phyloP scores from a whole-genome alignment of 2,888 invertebrate species.

The Charanyca ferruginea region DNA sequence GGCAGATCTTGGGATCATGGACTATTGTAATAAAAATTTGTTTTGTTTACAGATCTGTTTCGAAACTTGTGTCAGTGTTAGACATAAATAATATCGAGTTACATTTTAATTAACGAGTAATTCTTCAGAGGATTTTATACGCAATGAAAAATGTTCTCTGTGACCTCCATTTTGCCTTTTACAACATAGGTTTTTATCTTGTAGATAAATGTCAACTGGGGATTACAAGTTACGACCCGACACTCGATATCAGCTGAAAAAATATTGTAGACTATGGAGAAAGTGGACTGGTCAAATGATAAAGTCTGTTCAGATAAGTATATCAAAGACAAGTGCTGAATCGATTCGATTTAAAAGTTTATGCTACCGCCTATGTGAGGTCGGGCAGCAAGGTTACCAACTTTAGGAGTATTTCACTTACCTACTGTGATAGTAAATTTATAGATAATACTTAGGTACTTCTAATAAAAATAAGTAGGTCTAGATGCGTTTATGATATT shows the following conservation, averaged over 20 bases:
- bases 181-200: constrained; percentile 12
- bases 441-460: not conserved
- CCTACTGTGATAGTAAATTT: not conserved
- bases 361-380: not conserved
- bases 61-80: not conserved
- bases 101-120: constrained; percentile 45
- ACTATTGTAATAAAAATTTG: not conserved
- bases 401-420: not conserved
- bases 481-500: too few relatives aligned
- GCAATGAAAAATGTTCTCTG: constrained; percentile 5
- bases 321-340: not conserved
- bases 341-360: constrained; percentile 7
- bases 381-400: not conserved
- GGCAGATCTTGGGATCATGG: not conserved
- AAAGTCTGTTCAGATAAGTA: not conserved
- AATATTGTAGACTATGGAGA: constrained; percentile 1
- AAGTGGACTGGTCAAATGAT: not conserved
- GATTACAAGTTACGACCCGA: not conserved
- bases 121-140: constrained; percentile 10
- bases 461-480: too few relatives aligned
- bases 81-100: constrained; percentile 25
- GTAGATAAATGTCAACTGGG: constrained; percentile 25
- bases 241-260: constrained; percentile 30
- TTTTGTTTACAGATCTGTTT: not conserved
- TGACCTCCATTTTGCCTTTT: constrained; percentile 2